Evolutionary conservation across 2,888 invertebrate genomes (phyloP).

Genomic region (Miltochrista miniata): DNA sequence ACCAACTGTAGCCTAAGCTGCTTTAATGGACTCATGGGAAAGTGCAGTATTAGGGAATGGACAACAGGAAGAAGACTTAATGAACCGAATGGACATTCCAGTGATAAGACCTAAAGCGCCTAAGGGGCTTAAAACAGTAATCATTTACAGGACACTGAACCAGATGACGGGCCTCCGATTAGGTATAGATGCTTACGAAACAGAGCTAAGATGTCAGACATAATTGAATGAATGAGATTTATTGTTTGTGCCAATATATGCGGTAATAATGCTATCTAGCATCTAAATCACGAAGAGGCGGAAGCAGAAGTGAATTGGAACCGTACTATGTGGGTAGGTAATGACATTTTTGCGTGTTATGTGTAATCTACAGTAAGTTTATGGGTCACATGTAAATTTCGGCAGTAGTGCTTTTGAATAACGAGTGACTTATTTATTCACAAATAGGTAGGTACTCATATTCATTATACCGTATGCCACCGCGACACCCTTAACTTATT

Average conservation of each 20-base stretch:
- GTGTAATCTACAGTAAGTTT: background rate
- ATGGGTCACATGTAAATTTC: background rate
- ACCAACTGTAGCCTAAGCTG: too few species aligned
- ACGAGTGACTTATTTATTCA: background rate
- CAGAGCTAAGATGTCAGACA: slow-evolving; percentile 23
- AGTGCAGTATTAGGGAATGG: too few species aligned
- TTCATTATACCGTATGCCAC: too few species aligned
- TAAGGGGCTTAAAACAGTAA: too few species aligned
- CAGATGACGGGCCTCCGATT: too few species aligned
- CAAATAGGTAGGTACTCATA: too few species aligned
- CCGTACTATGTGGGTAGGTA: background rate
- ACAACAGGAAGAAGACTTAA: too few species aligned
- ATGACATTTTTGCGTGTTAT: slow-evolving; percentile 5
- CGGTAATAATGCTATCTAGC: slow-evolving; percentile 7
- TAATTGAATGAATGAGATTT: slow-evolving; percentile 39
- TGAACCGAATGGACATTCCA: too few species aligned
- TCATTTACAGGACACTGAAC: too few species aligned
- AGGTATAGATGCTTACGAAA: slow-evolving; percentile 25
- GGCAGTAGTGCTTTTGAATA: background rate
- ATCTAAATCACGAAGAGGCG: slow-evolving; percentile 4
- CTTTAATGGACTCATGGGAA: too few species aligned
- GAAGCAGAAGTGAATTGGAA: slow-evolving; percentile 1
- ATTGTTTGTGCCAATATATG: slow-evolving; percentile 22
- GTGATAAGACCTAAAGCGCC: too few species aligned
- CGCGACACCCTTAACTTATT: too few species aligned